phyloP scores from a whole-genome alignment of 2,888 invertebrate species.

The Oscheius onirici region DNA sequence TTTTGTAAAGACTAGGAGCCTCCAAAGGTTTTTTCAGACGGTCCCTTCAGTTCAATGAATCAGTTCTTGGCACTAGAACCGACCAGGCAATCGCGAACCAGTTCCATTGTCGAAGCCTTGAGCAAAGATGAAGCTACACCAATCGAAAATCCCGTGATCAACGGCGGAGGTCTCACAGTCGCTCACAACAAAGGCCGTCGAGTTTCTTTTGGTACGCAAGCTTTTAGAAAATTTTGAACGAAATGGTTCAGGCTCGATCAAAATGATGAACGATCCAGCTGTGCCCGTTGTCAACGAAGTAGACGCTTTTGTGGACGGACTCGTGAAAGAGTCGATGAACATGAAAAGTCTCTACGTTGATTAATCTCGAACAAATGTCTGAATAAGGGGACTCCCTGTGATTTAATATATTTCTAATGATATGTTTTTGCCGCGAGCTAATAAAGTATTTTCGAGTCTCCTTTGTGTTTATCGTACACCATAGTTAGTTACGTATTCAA shows the following conservation, averaged over 20 bases:
- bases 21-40: slow-evolving; percentile 35
- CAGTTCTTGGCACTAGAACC: slow-evolving; percentile 44
- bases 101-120: slow-evolving; percentile 34
- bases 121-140: slow-evolving; percentile 23
- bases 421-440: neutral
- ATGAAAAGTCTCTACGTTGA: slow-evolving; percentile 31
- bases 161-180: slow-evolving; percentile 37
- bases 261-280: slow-evolving; percentile 46
- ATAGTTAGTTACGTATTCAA: no score
- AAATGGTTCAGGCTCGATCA: slow-evolving; percentile 45
- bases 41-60: slow-evolving; percentile 42
- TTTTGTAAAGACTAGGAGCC: no score
- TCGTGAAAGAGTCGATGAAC: slow-evolving; percentile 30
- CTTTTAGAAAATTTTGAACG: neutral
- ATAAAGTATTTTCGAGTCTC: neutral
- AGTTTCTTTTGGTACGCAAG: slow-evolving; percentile 45
- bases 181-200: slow-evolving; percentile 47
- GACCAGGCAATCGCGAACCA: slow-evolving; percentile 41
- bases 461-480: no score
- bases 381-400: neutral
- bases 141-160: slow-evolving; percentile 22
- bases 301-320: slow-evolving; percentile 29
- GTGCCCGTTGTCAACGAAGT: slow-evolving; percentile 27
- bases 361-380: neutral
- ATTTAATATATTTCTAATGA: neutral